Evolutionary conservation across 2,797 vertebrate species (phyloP), one percentile per base, ranked within the genome.

Genomic region (Tenualosa thibaudeaui): DNA sequence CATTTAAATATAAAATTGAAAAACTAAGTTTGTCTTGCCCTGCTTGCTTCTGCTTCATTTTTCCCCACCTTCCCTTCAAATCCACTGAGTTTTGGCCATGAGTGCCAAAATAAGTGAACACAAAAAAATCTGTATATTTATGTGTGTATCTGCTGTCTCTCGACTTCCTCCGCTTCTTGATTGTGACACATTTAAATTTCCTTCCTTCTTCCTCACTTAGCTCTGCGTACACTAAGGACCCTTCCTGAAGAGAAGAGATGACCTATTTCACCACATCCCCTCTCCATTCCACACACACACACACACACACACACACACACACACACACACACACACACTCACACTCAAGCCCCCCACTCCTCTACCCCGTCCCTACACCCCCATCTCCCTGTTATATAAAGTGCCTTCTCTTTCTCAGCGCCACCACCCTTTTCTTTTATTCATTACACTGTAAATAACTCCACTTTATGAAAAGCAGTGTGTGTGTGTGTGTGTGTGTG

Each of bases 381-480:
- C 10, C 26, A 75, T 89, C 90, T 88, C 68, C 53, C 84, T 86
- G 88, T 91, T 90, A 89, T 89, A 94, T 94, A 93, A 94, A 92
- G 91, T 89, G 90, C 88, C 88, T 91, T 91, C 90, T 89, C 89
- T 83, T 85, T 87, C 89, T 89, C 86, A 87, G 85, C 81, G 93
- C 93, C 92, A 90, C 87, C 91, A 93, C 92, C 93, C 94, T 93
- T 95, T 96, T 96, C 93, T 95, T 95, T 95, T 95, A 95, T 94
- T 95, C 95, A 96, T 94, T 88, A 92, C 93, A 94, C 94, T 95
- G 95, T 95, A 95, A 96, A 96, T 95, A 95, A 95, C 95, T 95
- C 93, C 93, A 94, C 94, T 94, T 95, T 95, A 96, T 95, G 95
- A 96, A 95, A 95, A 95, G 93, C 94, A 96, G 94, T 93, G 92